phyloP scores from a whole-genome alignment of 2,797 vertebrate species.

The Morus bassanus region DNA sequence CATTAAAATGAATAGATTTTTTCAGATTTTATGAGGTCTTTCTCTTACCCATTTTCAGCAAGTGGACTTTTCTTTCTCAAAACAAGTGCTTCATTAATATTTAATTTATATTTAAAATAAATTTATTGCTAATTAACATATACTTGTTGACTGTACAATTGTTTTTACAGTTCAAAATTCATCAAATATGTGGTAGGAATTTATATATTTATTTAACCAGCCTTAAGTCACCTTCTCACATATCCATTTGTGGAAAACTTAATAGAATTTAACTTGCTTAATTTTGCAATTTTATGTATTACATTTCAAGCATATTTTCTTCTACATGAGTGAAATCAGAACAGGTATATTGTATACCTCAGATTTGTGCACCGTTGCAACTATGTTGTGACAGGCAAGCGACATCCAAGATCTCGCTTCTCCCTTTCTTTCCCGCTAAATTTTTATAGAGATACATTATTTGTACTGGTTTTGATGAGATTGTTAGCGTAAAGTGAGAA shows the following conservation, averaged over 20 bases:
- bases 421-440: neutral
- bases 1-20: neutral
- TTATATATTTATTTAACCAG: neutral
- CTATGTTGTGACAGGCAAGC: neutral
- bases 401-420: neutral
- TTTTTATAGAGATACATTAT: neutral
- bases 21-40: neutral
- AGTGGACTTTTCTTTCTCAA: neutral
- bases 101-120: neutral
- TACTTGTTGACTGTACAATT: neutral
- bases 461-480: neutral
- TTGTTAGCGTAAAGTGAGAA: neutral
- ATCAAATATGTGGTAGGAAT: neutral
- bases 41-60: neutral
- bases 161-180: neutral
- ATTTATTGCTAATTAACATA: neutral
- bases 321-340: neutral
- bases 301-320: neutral
- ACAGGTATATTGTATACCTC: neutral
- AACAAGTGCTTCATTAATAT: neutral
- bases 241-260: neutral
- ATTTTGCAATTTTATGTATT: neutral
- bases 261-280: neutral
- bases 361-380: neutral
- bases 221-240: neutral